Conservation (phyloP, 2,113 vertebrate species). For the Coturnix japonica region DNA sequence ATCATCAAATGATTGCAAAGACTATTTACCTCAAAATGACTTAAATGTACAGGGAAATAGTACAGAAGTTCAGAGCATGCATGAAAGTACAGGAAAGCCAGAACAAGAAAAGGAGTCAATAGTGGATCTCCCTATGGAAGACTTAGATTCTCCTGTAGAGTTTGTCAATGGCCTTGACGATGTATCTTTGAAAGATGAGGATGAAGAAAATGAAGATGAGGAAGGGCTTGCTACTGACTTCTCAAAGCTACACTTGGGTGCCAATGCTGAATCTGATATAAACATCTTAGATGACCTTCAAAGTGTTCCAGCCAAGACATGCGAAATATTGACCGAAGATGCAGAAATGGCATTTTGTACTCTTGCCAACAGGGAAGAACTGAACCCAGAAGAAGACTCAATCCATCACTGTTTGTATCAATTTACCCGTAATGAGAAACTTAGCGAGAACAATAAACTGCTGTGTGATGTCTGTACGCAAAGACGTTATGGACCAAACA, state of each 20-base stretch:
- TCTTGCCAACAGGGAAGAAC: conserved; percentile 80
- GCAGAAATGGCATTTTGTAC: conserved; percentile 88
- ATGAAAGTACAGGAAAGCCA: conserved; percentile 26
- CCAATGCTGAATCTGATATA: conserved; percentile 62
- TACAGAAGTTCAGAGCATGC: neutral
- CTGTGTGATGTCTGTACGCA: conserved; percentile 90
- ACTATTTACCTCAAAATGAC: conserved; percentile 30
- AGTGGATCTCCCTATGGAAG: neutral
- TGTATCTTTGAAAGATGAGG: conserved; percentile 28
- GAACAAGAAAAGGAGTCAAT: conserved; percentile 17
- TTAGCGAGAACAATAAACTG: conserved; percentile 89
- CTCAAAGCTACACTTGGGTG: conserved; percentile 78
- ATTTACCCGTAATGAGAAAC: conserved; percentile 92
- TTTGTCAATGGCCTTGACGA: conserved; percentile 53
- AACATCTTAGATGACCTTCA: conserved; percentile 60
- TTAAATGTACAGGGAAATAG: conserved; percentile 16
- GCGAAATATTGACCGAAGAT: conserved; percentile 83
- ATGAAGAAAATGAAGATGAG: conserved; percentile 38
- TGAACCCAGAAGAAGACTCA: conserved; percentile 84
- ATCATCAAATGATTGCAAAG: neutral
- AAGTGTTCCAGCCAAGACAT: conserved; percentile 58
- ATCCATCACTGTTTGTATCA: conserved; percentile 89
- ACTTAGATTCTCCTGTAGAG: neutral
- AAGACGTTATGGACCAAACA: conserved; percentile 73
- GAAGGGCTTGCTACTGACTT: conserved; percentile 75